Conservation (phyloP, 2,797 vertebrate genomes). For the Morus bassanus region DNA sequence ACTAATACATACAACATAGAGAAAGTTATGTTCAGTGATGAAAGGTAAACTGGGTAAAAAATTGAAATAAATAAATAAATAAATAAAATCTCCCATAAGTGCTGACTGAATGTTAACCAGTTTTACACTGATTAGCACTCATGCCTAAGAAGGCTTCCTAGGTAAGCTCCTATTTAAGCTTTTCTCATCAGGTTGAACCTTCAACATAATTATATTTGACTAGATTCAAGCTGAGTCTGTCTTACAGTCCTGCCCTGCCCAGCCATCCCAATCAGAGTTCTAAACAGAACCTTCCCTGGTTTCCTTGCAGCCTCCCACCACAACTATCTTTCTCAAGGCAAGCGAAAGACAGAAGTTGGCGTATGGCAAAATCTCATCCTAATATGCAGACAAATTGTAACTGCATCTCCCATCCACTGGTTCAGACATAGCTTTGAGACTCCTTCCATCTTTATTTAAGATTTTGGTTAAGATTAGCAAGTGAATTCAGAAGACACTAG, state of each 20-base stretch:
- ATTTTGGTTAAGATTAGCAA: not conserved
- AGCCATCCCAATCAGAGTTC: not conserved
- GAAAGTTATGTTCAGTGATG: not conserved
- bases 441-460: not conserved
- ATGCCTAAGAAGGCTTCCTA: not conserved
- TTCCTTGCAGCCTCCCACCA: not conserved
- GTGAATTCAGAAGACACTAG: not conserved
- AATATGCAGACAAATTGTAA: not conserved
- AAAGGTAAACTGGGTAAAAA: not conserved
- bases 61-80: not conserved
- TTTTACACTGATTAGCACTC: not conserved
- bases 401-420: not conserved
- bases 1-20: not conserved
- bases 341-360: not conserved
- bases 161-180: not conserved
- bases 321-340: not conserved
- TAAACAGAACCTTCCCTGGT: not conserved
- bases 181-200: not conserved
- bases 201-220: constrained; percentile 4
- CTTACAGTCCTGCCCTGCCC: not conserved
- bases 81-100: not conserved
- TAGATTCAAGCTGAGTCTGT: not conserved
- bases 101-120: not conserved
- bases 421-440: not conserved
- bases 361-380: not conserved